Evolutionary conservation across 2,797 vertebrate genomes (phyloP).

Genomic region (Tenualosa ilisha): DNA sequence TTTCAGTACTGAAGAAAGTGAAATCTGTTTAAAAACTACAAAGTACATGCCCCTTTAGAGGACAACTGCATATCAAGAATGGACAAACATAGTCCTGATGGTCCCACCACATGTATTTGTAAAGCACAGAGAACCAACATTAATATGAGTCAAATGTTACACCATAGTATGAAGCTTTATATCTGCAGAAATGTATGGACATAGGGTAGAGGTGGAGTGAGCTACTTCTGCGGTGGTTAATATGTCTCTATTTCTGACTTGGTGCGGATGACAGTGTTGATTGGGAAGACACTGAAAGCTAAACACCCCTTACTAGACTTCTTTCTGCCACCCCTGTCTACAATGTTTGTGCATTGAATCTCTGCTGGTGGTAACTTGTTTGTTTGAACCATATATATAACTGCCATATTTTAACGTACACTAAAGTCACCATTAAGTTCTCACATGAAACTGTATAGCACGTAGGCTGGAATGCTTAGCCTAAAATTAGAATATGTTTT

Average conservation of each 20-base stretch:
- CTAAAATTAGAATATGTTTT: conserved; percentile 1
- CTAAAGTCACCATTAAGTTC: not conserved
- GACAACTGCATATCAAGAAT: not conserved
- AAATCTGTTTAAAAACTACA: too few relatives aligned
- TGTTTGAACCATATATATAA: too few relatives aligned
- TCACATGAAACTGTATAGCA: not conserved
- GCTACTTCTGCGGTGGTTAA: not conserved
- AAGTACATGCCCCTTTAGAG: not conserved
- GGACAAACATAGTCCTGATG: too few relatives aligned
- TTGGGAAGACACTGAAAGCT: too few relatives aligned
- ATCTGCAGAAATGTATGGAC: too few relatives aligned
- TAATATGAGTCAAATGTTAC: too few relatives aligned
- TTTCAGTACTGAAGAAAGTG: not conserved
- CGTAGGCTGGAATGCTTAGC: not conserved
- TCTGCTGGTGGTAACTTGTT: not conserved
- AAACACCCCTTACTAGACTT: not conserved
- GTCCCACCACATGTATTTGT: too few relatives aligned
- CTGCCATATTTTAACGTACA: not conserved
- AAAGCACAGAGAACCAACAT: too few relatives aligned
- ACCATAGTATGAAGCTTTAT: too few relatives aligned
- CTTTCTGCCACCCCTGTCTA: not conserved
- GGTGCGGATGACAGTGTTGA: not conserved
- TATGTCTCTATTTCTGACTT: not conserved
- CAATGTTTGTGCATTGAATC: not conserved
- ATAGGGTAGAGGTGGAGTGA: too few relatives aligned